Evolutionary conservation across 2,113 vertebrate species (phyloP), one percentile per base, ranked within the genome.

Genomic region (Propithecus coquereli): DNA sequence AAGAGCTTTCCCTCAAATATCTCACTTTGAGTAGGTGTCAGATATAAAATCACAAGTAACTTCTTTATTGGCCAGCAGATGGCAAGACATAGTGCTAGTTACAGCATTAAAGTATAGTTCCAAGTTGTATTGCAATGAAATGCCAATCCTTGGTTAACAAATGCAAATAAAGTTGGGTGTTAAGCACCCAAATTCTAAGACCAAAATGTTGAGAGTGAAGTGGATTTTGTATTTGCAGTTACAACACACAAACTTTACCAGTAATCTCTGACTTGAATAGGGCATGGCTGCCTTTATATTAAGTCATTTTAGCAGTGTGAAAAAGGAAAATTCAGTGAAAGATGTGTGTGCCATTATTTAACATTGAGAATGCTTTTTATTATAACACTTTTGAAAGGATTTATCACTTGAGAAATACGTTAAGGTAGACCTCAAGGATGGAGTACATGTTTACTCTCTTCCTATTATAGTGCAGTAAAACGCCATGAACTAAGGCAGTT

Each of bases 341-440:
- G 37, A 80, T 54, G 20, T 83, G n/a, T 68, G 17, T 90, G 57
- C 9, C 25, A 61, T 92, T 96, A 92, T 87, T 96, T 80, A 34
- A 65, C 3, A 47, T 40, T 59, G 63, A 89, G 96, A 96, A 61
- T 93, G 43, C 52, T 88, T 94, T 93, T 71, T 18, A 88, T 27
- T 45, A 59, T 91, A 52, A 47, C 13, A 79, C 9, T 91, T 95
- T 52, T 63, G 61, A 96, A 94, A 95, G 43, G 68, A 93, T 91
- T 95, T 94, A 37, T 37, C 27, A 37, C 68, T 93, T 96, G 37
- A 94, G 45, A 85, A 80, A 25, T 79, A 85, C 22, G 11, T 54
- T 77, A 92, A 47, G 9, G 10, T 79, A 89, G 86, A 83, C 59
- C n/a, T 80, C 16, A 34, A 94, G 40, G n/a, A 22, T 25, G 17